Evolutionary conservation across 2,113 vertebrate genomes (phyloP).

Genomic region (Plestiodon gilberti): DNA sequence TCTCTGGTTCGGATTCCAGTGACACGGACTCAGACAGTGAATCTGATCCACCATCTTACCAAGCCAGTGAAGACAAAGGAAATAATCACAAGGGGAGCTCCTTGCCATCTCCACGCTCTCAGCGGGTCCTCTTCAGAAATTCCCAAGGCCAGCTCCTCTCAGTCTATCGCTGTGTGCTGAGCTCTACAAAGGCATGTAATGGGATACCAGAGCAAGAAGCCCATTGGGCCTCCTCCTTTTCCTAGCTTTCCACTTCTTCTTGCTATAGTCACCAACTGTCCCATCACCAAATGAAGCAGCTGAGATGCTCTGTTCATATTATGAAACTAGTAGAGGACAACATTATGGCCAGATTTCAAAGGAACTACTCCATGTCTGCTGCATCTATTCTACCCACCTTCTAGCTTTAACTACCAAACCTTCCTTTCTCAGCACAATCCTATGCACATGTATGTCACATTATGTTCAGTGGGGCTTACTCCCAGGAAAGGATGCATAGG

Average conservation of each 20-base stretch:
- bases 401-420: background rate
- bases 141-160: constrained; percentile 82
- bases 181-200: constrained; percentile 77
- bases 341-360: background rate
- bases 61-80: constrained; percentile 1
- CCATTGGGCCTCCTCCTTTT: background rate
- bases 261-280: background rate
- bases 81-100: background rate
- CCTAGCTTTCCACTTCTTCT: background rate
- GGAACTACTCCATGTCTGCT: background rate
- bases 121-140: constrained; percentile 85
- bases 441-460: too few species aligned
- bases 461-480: background rate
- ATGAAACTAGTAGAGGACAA: background rate
- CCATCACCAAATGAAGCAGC: background rate
- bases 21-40: constrained; percentile 70
- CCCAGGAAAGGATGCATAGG: background rate
- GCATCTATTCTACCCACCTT: background rate
- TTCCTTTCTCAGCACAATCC: too few species aligned
- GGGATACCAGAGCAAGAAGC: background rate
- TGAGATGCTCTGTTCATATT: background rate
- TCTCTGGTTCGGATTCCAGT: constrained; percentile 91
- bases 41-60: constrained; percentile 17
- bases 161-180: constrained; percentile 83
- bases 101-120: constrained; percentile 50